phyloP scores from a whole-genome alignment of 2,113 vertebrate genomes.

The Dascyllus trimaculatus region DNA sequence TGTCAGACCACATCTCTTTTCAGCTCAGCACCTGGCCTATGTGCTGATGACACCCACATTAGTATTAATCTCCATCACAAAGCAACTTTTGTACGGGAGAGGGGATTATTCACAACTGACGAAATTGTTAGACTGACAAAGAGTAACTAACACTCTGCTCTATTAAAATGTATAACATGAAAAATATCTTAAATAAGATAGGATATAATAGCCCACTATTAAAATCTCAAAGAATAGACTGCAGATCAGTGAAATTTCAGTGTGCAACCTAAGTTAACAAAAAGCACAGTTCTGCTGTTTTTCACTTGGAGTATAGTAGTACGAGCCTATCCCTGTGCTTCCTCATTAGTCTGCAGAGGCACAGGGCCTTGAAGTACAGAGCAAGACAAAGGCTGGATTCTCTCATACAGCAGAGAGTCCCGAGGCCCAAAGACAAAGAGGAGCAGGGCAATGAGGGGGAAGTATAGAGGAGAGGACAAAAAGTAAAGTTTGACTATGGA shows the following conservation, averaged over 20 bases:
- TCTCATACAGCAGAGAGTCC: conserved; percentile 49
- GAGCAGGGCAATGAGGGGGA: conserved; percentile 20
- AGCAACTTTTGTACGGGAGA: conserved; percentile 36
- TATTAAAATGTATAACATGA: background rate
- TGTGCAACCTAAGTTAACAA: background rate
- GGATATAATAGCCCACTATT: background rate
- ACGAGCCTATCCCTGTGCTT: conserved; percentile 43
- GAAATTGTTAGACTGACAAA: background rate
- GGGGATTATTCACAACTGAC: conserved; percentile 24
- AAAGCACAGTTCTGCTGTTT: conserved; percentile 17
- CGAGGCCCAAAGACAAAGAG: conserved; percentile 52
- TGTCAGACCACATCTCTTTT: conserved; percentile 48
- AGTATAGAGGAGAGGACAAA: conserved; percentile 17
- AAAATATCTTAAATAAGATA: background rate
- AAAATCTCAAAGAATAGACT: background rate
- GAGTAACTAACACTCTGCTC: background rate
- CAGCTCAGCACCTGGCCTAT: conserved; percentile 49
- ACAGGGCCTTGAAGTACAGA: conserved; percentile 52
- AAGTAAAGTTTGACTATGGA: background rate
- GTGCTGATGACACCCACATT: conserved; percentile 25
- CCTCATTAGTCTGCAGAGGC: conserved; percentile 72
- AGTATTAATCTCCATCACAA: conserved; percentile 60
- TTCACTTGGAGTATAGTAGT: conserved; percentile 18
- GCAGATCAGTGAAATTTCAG: background rate
- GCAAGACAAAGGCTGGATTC: conserved; percentile 66